A percentile compares a stretch with the other conserved stretches of the same genome.
These are phyloP conservation scores for Tylochromis polylepis DNA, from an alignment of 2,113 vertebrate genomes.

Conservation along the genomic window DNA sequence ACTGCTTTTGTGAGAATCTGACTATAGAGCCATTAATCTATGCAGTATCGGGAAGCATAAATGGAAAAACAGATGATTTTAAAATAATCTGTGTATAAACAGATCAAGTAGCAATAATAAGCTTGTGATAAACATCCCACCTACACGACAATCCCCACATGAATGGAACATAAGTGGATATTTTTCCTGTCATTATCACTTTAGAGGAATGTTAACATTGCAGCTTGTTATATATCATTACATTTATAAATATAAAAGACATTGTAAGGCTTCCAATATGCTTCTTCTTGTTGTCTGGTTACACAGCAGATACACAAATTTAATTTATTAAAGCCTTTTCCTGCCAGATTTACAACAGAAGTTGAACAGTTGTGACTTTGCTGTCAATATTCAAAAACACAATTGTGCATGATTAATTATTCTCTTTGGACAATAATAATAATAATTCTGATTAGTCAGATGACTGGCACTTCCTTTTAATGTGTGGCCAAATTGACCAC, in stretches of 20 bases:
- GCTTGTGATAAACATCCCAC: not conserved
- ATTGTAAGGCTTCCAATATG: not conserved
- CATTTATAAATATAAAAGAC: not conserved
- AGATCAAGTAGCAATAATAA: not conserved
- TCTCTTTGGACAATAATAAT: not conserved
- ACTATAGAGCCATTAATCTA: not conserved
- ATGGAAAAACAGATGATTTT: conserved; percentile 14
- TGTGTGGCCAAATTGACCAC: conserved; percentile 29
- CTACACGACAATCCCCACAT: not conserved
- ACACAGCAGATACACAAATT: not conserved
- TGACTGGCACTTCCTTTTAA: not conserved
- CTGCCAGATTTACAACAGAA: not conserved
- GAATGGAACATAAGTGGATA: not conserved
- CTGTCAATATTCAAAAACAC: not conserved
- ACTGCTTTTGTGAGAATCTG: not conserved
- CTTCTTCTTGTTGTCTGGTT: not conserved
- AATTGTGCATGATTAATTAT: not conserved
- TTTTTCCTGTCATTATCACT: not conserved
- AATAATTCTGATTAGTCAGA: not conserved
- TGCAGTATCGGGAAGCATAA: not conserved
- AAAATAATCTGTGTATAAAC: conserved; percentile 22
- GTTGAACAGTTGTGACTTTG: not conserved
- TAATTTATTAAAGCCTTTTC: not conserved
- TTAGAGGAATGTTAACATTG: not conserved
- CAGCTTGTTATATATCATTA: not conserved